Base-by-base conservation (phyloP, 2,113 vertebrate genomes). In the Megalops atlanticus region DNA sequence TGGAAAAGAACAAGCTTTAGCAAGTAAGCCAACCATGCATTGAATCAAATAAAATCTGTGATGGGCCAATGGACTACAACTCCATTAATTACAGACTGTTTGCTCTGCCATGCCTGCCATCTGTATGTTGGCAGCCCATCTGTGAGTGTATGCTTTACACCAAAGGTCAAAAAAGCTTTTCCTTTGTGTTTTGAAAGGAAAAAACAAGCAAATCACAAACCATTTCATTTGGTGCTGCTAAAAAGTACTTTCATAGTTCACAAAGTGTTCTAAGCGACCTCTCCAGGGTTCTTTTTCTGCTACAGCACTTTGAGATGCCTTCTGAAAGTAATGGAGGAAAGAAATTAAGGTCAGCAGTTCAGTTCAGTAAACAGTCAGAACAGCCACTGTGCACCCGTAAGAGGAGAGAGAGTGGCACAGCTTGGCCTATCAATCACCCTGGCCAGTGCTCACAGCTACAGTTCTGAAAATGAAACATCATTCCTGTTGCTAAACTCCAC, bases 31-130 rank as follows among this genome's bases (percentile, higher is more conserved):
- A 64, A 64, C 58, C 58, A 64, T 31, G 58, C 58, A 31, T 64
- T 8, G 21, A n/a, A 64, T 64, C 58, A 33, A 43, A 43, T 5
- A 43, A 41, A 79, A 78, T 11, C n/a, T 40, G 73, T 18, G 36
- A 38, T 15, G 73, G 80, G 41, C 58, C 18, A 6, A 75, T 27
- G 41, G 64, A 52, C 35, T 52, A 35, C 82, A 74, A 49, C 72
- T 58, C 64, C 5, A 74, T 70, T 79, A 79, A 79, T 77, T 77
- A 77, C 11, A 70, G 40, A 18, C 41, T 7, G 40, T 74, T 41
- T 74, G 72, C 24, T 41, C 40, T 43, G 36, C 16, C 72, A 27
- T 74, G 15, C n/a, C 35, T 74, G 24, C 72, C 72, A 41, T 41
- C 72, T 41, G 72, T 41, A 41, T 10, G 35, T 74, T n/a, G 72